Evolutionary conservation across 2,797 vertebrate genomes (phyloP).

Genomic region (Macropodus opercularis): DNA sequence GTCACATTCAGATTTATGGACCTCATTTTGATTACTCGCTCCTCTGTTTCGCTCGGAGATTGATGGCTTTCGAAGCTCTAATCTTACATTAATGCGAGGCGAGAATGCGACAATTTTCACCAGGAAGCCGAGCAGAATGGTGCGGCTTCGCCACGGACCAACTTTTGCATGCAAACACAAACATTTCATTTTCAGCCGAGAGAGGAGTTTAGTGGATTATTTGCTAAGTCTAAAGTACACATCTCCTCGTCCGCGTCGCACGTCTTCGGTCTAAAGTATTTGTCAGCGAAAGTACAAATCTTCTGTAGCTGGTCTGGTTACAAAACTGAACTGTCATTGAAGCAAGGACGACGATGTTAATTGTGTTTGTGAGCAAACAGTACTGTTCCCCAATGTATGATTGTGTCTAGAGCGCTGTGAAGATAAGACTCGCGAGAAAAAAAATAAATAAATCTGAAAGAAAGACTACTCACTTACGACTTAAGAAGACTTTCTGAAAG

Average conservation of each 20-base stretch:
- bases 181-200: conserved; percentile 56
- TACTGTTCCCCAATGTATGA: conserved; percentile 28
- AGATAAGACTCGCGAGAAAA: conserved; percentile 28
- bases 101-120: conserved; percentile 55
- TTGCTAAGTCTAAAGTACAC: conserved; percentile 33
- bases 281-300: conserved; percentile 21
- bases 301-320: conserved; percentile 19
- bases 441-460: too few relatives aligned
- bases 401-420: conserved; percentile 22
- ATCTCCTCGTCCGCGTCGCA: conserved; percentile 21
- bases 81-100: conserved; percentile 66
- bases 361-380: conserved; percentile 47
- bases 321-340: conserved; percentile 45
- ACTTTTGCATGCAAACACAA: conserved; percentile 56
- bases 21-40: conserved; percentile 65
- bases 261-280: conserved; percentile 40
- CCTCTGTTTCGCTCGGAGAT: conserved; percentile 62
- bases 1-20: conserved; percentile 74
- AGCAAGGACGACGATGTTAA: conserved; percentile 58
- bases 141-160: conserved; percentile 55
- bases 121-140: conserved; percentile 49
- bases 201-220: conserved; percentile 60
- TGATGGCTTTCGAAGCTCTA: conserved; percentile 64
- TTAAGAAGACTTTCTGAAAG: too few relatives aligned
- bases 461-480: too few relatives aligned